Percentiles rank a stretch among this genome's conserved stretches.
Evolutionary conservation across 35 echinoderm and acorn worm genomes (phyloP).

Genomic region (Hemicentrotus pulcherrimus): DNA sequence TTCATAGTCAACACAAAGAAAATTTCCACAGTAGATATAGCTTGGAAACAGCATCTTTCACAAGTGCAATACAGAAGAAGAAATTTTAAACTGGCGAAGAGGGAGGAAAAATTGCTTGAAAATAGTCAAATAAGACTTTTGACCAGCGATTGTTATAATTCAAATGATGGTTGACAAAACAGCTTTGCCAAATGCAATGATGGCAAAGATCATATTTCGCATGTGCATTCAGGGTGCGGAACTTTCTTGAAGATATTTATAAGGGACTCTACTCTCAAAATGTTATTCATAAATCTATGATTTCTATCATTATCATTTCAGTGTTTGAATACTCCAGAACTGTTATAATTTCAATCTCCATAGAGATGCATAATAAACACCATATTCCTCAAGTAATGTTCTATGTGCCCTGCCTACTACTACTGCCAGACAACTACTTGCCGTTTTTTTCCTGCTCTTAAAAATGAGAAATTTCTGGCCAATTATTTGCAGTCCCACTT

Average conservation of each 20-base stretch:
- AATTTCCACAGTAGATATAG: not conserved
- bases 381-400: not conserved
- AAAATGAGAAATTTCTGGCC: conserved; percentile 31
- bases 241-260: not conserved
- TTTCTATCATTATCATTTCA: not conserved
- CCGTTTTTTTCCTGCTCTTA: not conserved
- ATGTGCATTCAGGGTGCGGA: not conserved
- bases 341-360: not conserved
- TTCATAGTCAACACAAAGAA: not conserved
- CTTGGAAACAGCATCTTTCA: not conserved
- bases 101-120: no score
- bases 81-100: no score
- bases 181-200: no score
- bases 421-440: not conserved
- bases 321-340: not conserved
- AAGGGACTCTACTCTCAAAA: not conserved
- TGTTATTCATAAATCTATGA: not conserved
- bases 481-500: conserved; percentile 39
- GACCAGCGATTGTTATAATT: not conserved
- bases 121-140: no score
- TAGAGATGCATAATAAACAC: not conserved
- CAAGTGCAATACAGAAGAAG: not conserved
- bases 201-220: no score
- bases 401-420: not conserved
- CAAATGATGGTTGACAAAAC: not conserved